A percentile compares a stretch with the other conserved stretches of the same genome.
phyloP scores from a whole-genome alignment of 2,113 vertebrate genomes.

The Chinchilla lanigera region DNA sequence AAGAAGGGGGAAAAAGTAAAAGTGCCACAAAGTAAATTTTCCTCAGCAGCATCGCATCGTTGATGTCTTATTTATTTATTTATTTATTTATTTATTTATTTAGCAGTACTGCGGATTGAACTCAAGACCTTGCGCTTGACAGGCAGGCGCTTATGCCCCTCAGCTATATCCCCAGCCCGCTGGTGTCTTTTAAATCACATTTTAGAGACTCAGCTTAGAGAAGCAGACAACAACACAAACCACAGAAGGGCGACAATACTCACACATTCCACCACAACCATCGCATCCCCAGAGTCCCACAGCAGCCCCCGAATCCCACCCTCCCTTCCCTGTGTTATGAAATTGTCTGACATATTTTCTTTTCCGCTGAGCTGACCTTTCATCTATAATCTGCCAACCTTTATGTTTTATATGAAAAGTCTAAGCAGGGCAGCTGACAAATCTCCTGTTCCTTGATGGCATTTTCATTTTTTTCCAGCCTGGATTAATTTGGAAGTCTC shows the following conservation, averaged over 20 bases:
- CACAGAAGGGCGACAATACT: background rate
- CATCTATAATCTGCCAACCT: conserved; percentile 78
- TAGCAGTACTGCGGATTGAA: too few relatives aligned
- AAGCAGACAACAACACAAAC: conserved; percentile 37
- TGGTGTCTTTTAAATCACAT: conserved; percentile 50
- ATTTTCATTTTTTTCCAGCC: conserved; percentile 75
- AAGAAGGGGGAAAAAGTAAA: background rate
- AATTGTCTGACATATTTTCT: conserved; percentile 67
- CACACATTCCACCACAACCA: conserved; percentile 22
- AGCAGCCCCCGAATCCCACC: conserved; percentile 11
- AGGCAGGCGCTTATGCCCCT: too few relatives aligned
- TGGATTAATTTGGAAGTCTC: conserved; percentile 74
- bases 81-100: too few relatives aligned
- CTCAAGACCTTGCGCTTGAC: too few relatives aligned
- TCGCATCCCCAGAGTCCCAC: conserved; percentile 45
- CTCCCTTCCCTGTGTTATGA: conserved; percentile 63
- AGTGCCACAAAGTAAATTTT: conserved; percentile 22
- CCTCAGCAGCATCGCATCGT: background rate
- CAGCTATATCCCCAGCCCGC: too few relatives aligned
- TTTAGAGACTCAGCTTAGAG: conserved; percentile 25
- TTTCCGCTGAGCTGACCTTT: conserved; percentile 77
- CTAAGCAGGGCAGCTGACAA: conserved; percentile 72
- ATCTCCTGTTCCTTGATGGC: conserved; percentile 74
- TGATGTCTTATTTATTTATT: too few relatives aligned
- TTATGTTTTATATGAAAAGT: conserved; percentile 80